Evolutionary conservation across 2,113 vertebrate species (phyloP).

Genomic region (Oryzias celebensis): DNA sequence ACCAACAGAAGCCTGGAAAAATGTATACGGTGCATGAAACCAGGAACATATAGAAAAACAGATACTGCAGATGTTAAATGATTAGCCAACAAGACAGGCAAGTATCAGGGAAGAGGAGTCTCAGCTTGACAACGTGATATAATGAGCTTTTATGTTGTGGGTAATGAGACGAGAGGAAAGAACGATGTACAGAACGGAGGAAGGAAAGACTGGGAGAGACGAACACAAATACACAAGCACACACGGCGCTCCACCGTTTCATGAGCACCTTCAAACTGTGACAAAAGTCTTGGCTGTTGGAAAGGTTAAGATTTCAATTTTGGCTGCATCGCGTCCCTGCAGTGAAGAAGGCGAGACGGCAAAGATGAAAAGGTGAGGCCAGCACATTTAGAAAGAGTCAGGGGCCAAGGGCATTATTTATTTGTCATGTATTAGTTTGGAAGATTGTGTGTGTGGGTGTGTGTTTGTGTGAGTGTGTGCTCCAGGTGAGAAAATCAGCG

Average conservation of each 20-base stretch:
- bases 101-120: constrained; percentile 63
- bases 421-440: constrained; percentile 61
- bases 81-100: constrained; percentile 61
- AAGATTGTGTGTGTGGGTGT: constrained; percentile 16
- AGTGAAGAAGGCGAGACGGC: constrained; percentile 25
- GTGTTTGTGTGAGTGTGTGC: constrained; percentile 7
- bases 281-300: constrained; percentile 73
- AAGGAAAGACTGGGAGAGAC: constrained; percentile 33
- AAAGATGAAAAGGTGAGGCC: constrained; percentile 40
- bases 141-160: constrained; percentile 68
- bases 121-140: constrained; percentile 70
- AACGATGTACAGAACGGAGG: constrained; percentile 50
- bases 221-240: constrained; percentile 22
- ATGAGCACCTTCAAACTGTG: constrained; percentile 51
- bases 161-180: constrained; percentile 65
- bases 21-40: too few species aligned
- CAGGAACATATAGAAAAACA: too few species aligned
- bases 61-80: constrained; percentile 43
- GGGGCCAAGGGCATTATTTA: constrained; percentile 55
- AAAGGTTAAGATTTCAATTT: constrained; percentile 75
- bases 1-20: neutral
- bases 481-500: constrained; percentile 48
- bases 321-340: constrained; percentile 43
- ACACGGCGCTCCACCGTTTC: constrained; percentile 19
- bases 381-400: constrained; percentile 23